phyloP scores from a whole-genome alignment of 2,797 vertebrate species.

The Megalops cyprinoides region DNA sequence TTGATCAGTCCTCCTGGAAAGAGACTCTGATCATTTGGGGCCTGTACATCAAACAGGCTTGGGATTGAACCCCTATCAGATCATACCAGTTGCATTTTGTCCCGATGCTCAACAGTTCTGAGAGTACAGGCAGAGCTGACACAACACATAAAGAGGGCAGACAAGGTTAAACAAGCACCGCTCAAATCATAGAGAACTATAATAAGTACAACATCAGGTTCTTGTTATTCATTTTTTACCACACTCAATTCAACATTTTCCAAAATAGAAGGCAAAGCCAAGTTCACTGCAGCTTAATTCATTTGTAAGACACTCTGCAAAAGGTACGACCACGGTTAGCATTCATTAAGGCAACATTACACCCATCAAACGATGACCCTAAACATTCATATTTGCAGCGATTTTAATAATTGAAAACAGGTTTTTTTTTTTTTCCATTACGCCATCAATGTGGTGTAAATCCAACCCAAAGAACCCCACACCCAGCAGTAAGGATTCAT shows the following conservation, averaged over 20 bases:
- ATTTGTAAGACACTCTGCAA: not conserved
- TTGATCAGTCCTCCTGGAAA: too few species aligned
- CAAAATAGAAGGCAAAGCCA: not conserved
- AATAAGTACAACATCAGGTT: slow-evolving; percentile 36
- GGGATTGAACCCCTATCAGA: not conserved
- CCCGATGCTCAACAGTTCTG: not conserved
- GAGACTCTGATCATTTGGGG: too few species aligned
- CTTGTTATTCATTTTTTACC: slow-evolving; percentile 10
- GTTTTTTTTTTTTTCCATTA: slow-evolving; percentile 12
- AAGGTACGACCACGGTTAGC: not conserved
- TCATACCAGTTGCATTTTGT: not conserved
- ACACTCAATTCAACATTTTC: slow-evolving; percentile 18
- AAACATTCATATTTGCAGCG: slow-evolving; percentile 12
- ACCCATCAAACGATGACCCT: slow-evolving; percentile 5
- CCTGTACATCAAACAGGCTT: not conserved
- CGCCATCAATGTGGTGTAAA: not conserved
- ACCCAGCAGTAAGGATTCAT: not conserved
- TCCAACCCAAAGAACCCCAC: slow-evolving; percentile 1
- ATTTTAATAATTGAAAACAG: not conserved
- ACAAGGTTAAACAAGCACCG: slow-evolving; percentile 43
- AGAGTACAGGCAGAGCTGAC: slow-evolving; percentile 36
- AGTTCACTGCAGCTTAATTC: not conserved
- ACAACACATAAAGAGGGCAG: slow-evolving; percentile 37
- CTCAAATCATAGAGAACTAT: slow-evolving; percentile 34
- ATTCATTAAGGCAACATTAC: slow-evolving; percentile 1